Evolutionary conservation across 2,888 invertebrate species (phyloP), one percentile per base, ranked within the genome.

Genomic region (Oligia strigilis): DNA sequence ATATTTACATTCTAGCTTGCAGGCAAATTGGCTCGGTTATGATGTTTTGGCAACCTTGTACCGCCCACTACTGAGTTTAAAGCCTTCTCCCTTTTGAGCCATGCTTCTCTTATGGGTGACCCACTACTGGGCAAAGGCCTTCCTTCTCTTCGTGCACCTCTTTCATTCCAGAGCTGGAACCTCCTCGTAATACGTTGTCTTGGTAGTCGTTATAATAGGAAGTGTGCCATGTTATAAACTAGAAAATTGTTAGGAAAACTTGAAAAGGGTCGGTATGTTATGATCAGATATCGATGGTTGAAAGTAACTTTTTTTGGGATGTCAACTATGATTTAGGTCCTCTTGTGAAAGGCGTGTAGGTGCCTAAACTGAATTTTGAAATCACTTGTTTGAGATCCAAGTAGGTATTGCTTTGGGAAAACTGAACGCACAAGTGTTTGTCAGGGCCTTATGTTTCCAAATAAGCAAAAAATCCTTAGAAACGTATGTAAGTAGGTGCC

Each of bases 181-280:
- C 2, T 52, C 19, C 40, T 71, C 11, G 9, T 49, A 49, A 23
- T 64, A 52, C 29, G 29, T 49, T 49, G 60, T 78, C 29, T 60
- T 60, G n/a, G 17, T 58, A n/a, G 40, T 72, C 29, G 11, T 1
- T 70, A 11, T 36, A 23, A n/a, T 19, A 29, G 17, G 5, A 60
- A 49, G 23, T n/a, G 17, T 17, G 36, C 17, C 46, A 46, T 46
- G 49, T 49, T 49, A 9, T 60, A 49, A 23, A 74, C 13, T 40
- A 66, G 43, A 66, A 49, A 62, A 58, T 58, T 58, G 40, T 29
- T 40, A 36, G 66, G 52, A 62, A 62, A 80, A 69, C 55, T 67
- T 75, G 49, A 14, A 62, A 55, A 69, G n/a, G 17, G 13, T 72
- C 43, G 6, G 19, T 43, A 23, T 64, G 62, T 70, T 73, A 29